These are phyloP conservation scores for Prunella himalayana DNA, from an alignment of 2,113 vertebrate genomes.

Conservation along the genomic window DNA sequence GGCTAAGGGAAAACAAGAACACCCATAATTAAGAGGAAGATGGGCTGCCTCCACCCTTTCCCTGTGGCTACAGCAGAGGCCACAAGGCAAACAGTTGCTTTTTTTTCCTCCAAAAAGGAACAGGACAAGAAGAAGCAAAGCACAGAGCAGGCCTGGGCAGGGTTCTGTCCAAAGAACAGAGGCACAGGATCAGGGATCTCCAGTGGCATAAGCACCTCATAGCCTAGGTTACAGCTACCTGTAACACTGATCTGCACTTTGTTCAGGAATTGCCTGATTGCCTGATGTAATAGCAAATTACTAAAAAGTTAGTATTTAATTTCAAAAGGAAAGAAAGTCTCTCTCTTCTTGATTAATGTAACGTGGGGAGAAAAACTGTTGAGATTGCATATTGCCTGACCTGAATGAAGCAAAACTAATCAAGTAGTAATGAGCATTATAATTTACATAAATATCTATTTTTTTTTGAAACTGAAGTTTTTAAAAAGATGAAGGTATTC, in stretches of 20 bases:
- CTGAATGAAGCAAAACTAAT: background rate
- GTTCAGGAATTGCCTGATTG: background rate
- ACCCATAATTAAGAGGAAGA: conserved; percentile 4
- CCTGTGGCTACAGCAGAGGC: background rate
- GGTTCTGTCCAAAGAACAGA: accelerated
- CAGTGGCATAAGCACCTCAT: background rate
- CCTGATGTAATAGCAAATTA: background rate
- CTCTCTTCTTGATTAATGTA: background rate
- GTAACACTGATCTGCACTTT: background rate
- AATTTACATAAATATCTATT: background rate
- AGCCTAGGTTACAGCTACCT: background rate
- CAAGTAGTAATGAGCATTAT: background rate
- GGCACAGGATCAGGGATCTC: background rate
- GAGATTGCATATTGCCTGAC: background rate
- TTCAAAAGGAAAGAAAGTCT: background rate
- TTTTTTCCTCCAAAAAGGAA: background rate
- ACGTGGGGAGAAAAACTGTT: background rate
- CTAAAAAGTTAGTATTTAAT: background rate
- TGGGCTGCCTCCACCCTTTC: conserved; percentile 3
- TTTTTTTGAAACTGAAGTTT: background rate
- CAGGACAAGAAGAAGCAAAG: background rate
- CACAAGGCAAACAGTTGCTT: background rate
- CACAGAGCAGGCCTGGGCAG: background rate
- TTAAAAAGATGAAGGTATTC: background rate
- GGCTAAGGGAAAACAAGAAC: background rate